These are phyloP conservation scores for Cheilosia vulpina DNA, from an alignment of 2,888 invertebrate species.

Conservation along the genomic window DNA sequence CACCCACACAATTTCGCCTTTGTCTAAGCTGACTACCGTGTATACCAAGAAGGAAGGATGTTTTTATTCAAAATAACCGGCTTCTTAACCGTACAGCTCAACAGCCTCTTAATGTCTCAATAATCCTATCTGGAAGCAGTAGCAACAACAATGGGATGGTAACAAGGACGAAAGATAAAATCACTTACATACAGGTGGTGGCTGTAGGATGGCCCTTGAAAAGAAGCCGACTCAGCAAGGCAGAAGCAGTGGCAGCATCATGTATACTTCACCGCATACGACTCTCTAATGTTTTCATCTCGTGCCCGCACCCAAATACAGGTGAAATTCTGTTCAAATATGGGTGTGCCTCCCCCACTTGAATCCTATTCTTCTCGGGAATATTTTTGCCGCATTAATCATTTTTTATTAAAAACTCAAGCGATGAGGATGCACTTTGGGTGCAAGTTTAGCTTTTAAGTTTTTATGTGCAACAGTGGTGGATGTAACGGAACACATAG, in stretches of 20 bases:
- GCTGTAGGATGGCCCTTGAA: slow-evolving; percentile 53
- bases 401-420: slow-evolving; percentile 73
- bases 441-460: slow-evolving; percentile 59
- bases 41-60: slow-evolving; percentile 28
- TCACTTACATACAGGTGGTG: slow-evolving; percentile 69
- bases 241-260: slow-evolving; percentile 25
- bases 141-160: slow-evolving; percentile 33
- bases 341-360: slow-evolving; percentile 34
- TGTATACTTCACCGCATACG: slow-evolving; percentile 30
- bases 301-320: neutral
- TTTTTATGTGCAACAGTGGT: slow-evolving; percentile 25
- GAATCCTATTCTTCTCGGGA: slow-evolving; percentile 54
- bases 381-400: slow-evolving; percentile 69
- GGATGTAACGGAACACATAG: slow-evolving; percentile 6
- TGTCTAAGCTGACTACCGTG: slow-evolving; percentile 36
- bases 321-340: slow-evolving; percentile 24
- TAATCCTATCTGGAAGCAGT: slow-evolving; percentile 53
- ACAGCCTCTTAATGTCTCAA: slow-evolving; percentile 58
- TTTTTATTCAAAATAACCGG: slow-evolving; percentile 52
- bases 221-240: slow-evolving; percentile 49
- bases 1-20: slow-evolving; percentile 20
- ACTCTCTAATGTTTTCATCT: slow-evolving; percentile 26
- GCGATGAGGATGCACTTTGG: slow-evolving; percentile 70
- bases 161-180: slow-evolving; percentile 54
- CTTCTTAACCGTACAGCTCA: slow-evolving; percentile 43